Percentiles rank a stretch among this genome's conserved stretches.
These are phyloP conservation scores for Leptinotarsa tumamoca DNA, from an alignment of 2,888 invertebrate species.

Conservation along the genomic window DNA sequence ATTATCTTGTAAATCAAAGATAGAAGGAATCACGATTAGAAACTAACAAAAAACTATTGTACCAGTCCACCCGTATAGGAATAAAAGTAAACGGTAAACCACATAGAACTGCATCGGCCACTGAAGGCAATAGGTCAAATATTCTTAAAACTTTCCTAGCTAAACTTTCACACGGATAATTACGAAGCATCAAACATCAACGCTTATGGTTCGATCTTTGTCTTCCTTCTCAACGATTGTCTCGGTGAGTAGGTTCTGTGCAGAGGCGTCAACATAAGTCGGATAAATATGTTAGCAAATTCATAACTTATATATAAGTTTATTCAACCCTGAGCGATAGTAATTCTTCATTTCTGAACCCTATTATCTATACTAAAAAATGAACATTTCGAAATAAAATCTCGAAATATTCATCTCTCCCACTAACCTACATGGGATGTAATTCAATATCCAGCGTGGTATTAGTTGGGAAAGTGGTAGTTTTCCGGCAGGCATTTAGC, in stretches of 20 bases:
- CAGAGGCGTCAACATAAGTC: neutral
- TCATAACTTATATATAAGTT: no score
- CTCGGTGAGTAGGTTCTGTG: neutral
- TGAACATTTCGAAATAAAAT: no score
- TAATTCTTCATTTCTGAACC: no score
- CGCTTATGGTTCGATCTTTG: constrained; percentile 10
- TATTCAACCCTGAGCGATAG: no score
- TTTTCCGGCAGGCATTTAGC: no score
- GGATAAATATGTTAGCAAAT: neutral
- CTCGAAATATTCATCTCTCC: no score
- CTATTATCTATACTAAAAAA: no score
- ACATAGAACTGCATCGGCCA: constrained; percentile 40
- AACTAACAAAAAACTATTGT: constrained; percentile 29
- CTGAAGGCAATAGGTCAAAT: constrained; percentile 49
- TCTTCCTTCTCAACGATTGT: constrained; percentile 12
- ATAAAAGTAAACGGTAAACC: constrained; percentile 38
- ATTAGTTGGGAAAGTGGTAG: no score
- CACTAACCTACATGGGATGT: no score
- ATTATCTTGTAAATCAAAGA: neutral
- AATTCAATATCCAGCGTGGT: no score
- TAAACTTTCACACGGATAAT: constrained; percentile 47
- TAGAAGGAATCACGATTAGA: constrained; percentile 38
- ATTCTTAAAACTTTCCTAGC: constrained; percentile 46
- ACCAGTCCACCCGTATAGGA: constrained; percentile 14
- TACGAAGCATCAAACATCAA: constrained; percentile 26